A percentile compares a stretch with the other conserved stretches of the same genome.
Evolutionary conservation across 2,888 invertebrate species (phyloP).

Genomic region (Diploptera punctata): DNA sequence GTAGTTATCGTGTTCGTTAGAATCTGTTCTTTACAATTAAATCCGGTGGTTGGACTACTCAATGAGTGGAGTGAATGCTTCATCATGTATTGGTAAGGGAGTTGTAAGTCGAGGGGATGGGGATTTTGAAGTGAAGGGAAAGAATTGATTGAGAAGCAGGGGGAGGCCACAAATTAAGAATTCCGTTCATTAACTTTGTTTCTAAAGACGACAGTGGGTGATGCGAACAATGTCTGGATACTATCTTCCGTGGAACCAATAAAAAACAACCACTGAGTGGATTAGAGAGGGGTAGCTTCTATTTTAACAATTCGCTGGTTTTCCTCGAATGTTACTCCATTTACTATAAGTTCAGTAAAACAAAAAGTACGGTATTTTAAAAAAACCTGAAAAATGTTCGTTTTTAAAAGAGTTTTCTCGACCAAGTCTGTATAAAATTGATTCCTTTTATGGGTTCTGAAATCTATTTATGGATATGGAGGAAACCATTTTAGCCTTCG

Average conservation of each 20-base stretch:
- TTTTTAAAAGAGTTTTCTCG: too few relatives aligned
- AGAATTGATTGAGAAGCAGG: constrained; percentile 26
- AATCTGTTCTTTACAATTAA: constrained; percentile 25
- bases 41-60: constrained; percentile 10
- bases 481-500: too few relatives aligned
- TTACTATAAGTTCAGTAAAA: too few relatives aligned
- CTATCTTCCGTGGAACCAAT: background rate
- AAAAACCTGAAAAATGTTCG: too few relatives aligned
- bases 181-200: constrained; percentile 30
- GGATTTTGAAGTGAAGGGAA: too few relatives aligned
- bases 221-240: background rate
- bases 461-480: too few relatives aligned
- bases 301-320: too few relatives aligned
- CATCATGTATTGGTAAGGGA: constrained; percentile 22
- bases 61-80: constrained; percentile 19
- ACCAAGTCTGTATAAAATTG: too few relatives aligned
- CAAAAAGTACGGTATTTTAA: too few relatives aligned
- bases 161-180: constrained; percentile 25
- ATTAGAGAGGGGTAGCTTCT: background rate
- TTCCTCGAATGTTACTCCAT: too few relatives aligned
- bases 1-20: constrained; percentile 21
- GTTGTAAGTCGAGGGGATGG: too few relatives aligned
- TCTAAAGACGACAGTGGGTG: constrained; percentile 7
- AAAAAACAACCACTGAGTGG: background rate
- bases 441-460: too few relatives aligned